A percentile compares a stretch with the other conserved stretches of the same genome.
Conservation (phyloP, 2,888 invertebrate species). For the Nysson spinosus region DNA sequence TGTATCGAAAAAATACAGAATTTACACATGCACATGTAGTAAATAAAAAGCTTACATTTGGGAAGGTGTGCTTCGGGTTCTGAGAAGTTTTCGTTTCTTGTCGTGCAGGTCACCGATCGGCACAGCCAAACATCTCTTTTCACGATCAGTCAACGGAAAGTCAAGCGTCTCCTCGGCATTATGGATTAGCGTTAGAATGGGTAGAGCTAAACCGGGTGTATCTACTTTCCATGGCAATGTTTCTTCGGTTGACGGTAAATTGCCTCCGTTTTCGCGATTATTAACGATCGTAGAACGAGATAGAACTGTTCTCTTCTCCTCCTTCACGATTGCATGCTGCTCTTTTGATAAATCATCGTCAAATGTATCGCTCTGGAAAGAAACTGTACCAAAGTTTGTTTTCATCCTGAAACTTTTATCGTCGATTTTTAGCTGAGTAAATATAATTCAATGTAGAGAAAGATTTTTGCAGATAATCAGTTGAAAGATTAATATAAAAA, state of each 20-base stretch:
- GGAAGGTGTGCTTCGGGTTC: slow-evolving; percentile 65
- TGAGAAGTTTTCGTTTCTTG: slow-evolving; percentile 71
- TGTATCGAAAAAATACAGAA: not conserved
- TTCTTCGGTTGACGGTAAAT: slow-evolving; percentile 31
- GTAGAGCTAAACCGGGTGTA: slow-evolving; percentile 28
- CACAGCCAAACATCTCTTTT: slow-evolving; percentile 74
- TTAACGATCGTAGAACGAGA: slow-evolving; percentile 35
- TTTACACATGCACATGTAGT: too few relatives aligned
- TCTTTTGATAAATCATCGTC: slow-evolving; percentile 55
- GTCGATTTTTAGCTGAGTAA: not conserved
- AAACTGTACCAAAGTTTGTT: slow-evolving; percentile 59
- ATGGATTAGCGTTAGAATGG: slow-evolving; percentile 44
- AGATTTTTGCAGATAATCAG: too few relatives aligned
- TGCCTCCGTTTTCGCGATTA: slow-evolving; percentile 25
- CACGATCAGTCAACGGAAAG: slow-evolving; percentile 70
- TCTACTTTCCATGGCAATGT: slow-evolving; percentile 58
- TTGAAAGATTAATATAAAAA: too few relatives aligned
- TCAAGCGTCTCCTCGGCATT: slow-evolving; percentile 47
- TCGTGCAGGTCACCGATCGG: slow-evolving; percentile 73
- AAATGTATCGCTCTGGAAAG: slow-evolving; percentile 73
- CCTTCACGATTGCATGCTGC: slow-evolving; percentile 32
- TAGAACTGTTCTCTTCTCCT: slow-evolving; percentile 43
- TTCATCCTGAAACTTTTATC: not conserved
- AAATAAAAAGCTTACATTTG: slow-evolving; percentile 48
- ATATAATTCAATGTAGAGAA: too few relatives aligned